phyloP scores from a whole-genome alignment of 1,140 invertebrate species.

The Adelges cooleyi region DNA sequence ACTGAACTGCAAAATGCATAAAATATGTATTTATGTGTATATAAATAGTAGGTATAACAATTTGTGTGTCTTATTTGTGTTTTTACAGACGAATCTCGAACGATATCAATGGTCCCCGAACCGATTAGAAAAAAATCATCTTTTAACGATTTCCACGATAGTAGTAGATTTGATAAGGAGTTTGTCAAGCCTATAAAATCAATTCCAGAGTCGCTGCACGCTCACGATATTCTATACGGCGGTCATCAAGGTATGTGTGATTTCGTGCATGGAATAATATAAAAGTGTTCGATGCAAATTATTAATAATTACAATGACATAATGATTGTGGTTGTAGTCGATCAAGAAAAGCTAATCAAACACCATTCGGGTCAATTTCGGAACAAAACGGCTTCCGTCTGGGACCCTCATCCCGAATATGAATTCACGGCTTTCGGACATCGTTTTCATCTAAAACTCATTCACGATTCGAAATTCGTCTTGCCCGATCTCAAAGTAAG shows the following conservation, averaged over 20 bases:
- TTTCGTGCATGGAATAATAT: too few species aligned
- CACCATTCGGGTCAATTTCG: constrained; percentile 53
- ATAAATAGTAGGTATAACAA: too few species aligned
- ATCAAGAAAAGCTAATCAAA: constrained; percentile 34
- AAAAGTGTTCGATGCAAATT: too few species aligned
- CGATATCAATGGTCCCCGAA: constrained; percentile 2
- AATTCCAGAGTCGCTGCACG: constrained; percentile 30
- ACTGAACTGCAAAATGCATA: too few species aligned
- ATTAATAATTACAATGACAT: too few species aligned
- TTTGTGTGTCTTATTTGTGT: not conserved
- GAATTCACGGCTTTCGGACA: constrained; percentile 51
- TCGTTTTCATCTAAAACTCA: constrained; percentile 45
- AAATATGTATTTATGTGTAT: too few species aligned
- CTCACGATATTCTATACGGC: constrained; percentile 31
- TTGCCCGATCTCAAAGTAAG: constrained; percentile 43
- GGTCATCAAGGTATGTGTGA: constrained; percentile 5
- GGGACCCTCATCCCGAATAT: constrained; percentile 63
- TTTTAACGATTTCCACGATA: not conserved
- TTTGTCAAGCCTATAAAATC: constrained; percentile 32
- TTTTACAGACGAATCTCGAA: constrained; percentile 18
- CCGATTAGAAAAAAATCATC: not conserved
- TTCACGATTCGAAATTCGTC: constrained; percentile 47
- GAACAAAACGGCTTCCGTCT: constrained; percentile 46
- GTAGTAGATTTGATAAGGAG: constrained; percentile 21
- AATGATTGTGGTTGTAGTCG: constrained; percentile 28